Evolutionary conservation across 2,113 vertebrate genomes (phyloP).

Genomic region (Corydoras sp.): DNA sequence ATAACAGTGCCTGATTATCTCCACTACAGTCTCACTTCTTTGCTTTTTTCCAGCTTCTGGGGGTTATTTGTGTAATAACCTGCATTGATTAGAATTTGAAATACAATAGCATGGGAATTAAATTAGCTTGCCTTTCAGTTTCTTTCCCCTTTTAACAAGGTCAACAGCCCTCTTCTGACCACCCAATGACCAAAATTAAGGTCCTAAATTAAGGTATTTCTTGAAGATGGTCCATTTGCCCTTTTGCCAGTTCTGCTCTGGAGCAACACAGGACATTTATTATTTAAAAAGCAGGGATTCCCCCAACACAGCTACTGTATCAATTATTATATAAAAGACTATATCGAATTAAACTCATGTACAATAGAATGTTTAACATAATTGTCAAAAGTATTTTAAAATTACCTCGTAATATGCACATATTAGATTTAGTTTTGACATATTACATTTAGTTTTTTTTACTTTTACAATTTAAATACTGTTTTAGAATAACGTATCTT

Average conservation of each 20-base stretch:
- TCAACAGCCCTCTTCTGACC: constrained; percentile 45
- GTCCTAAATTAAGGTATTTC: constrained; percentile 38
- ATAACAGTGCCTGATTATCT: constrained; percentile 50
- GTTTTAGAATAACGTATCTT: too few species aligned
- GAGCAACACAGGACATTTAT: constrained; percentile 42
- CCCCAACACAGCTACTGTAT: constrained; percentile 19
- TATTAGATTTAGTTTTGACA: too few species aligned
- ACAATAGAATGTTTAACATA: constrained; percentile 4
- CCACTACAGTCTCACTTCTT: constrained; percentile 46
- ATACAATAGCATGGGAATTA: constrained; percentile 50
- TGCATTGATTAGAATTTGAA: constrained; percentile 62
- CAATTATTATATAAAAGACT: constrained; percentile 19
- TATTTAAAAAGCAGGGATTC: constrained; percentile 56
- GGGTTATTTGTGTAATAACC: constrained; percentile 52
- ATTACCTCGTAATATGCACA: too few species aligned
- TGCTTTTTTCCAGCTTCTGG: constrained; percentile 26
- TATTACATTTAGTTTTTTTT: too few species aligned
- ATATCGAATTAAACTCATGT: constrained; percentile 19
- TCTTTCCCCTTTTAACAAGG: constrained; percentile 40
- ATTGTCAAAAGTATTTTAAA: constrained; percentile 13
- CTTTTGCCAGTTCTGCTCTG: constrained; percentile 34
- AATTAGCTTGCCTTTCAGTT: constrained; percentile 33
- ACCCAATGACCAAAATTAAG: constrained; percentile 42
- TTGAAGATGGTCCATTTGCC: constrained; percentile 21
- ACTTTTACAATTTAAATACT: too few species aligned